Base-by-base conservation (phyloP, 1,140 invertebrate species). In the Sweltsa coloradensis region DNA sequence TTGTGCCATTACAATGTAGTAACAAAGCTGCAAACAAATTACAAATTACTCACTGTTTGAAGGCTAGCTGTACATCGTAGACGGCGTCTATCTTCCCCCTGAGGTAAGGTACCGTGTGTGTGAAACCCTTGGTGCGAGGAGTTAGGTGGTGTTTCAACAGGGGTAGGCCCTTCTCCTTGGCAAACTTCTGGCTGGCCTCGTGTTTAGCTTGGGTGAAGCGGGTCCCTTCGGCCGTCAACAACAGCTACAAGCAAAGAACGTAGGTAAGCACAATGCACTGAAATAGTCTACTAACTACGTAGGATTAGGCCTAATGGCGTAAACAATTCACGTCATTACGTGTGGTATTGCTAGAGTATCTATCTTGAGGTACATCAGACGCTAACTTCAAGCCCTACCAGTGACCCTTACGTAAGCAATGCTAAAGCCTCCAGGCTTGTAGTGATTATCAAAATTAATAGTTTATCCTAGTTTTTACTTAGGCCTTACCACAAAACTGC, bases 221-320 rank as follows among this genome's bases (percentile, higher is more conserved):
- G 1, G 94, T 97, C 5, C 94, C 94, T 70, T 97, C 94, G 5
- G 89, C 85, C 59, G 90, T 96, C n/a, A 97, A 62, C 26, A 95
- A 62, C 50, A 96, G 65, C 88, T 91, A 53, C 23, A 72, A 70
- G 41, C 41, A 26, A 34, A 34, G 7, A 7, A 45, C 27, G 14
- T 11, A 39, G 21, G 14, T 11, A 39, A 39, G 11, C 11, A 13
- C 18, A 13, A n/a, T 18, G 16, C 13, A 3, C 9, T 19, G 37
- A 40, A 40, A 21, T 40, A 13, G 16, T 18, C 4, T 13, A n/a
- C 37, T 3, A 0, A 40, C 36, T 13, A 16, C 9, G 21, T 39
- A 31, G 2, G 2, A 31, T 31, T 31, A 31, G 13, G 1, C 14
- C 29, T 31, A 11, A 31, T 14, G 13, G 29, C 13, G 29, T 14